Base-by-base conservation (phyloP, 2,113 vertebrate species). In the Cygnus atratus region DNA sequence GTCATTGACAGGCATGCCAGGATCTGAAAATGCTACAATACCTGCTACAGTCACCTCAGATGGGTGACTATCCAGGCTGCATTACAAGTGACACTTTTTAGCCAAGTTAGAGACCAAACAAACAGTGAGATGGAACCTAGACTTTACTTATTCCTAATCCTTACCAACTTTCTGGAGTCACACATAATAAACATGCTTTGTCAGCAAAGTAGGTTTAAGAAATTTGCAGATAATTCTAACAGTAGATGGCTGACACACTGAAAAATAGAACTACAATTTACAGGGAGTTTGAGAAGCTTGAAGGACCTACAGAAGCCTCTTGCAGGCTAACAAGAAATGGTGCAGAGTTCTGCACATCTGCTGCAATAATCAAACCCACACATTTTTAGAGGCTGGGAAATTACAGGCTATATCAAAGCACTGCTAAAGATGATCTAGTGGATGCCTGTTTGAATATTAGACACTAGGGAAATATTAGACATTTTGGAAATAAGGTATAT, bases 101-200 rank as follows among this genome's bases (percentile, higher is more conserved):
- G 28, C 25, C 39, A 67, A 78, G 24, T 18, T 76, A 62, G 63
- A 87, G 22, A 74, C 12, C 48, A 78, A 79, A 65, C 0, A 0
- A 88, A 74, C 1, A 9, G 33, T 25, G 33, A 39, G 15, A 62
- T 62, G 25, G 50, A 83, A 62, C 41, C 2, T 9, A 6, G 37
- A 9, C 7, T 26, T 52, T 28, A 39, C 29, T 52, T 0, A 0
- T 58, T 89, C 33, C 46, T 86, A 50, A 24, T 46, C 5, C 25
- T 58, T 66, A 13, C 16, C 50, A 50, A 54, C 48, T 54, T 33
- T n/a, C 29, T 50, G 35, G 28, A 39, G 35, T 29, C 35, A 52
- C 28, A 50, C 28, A 52, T 35, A 19, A 70, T 37, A 35, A 24
- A 28, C 33, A 26, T 26, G n/a, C n/a, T 71, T 50, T 37, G n/a